A percentile compares a stretch with the other conserved stretches of the same genome.
These are phyloP conservation scores for Troides oblongomaculatus DNA, from an alignment of 2,888 invertebrate genomes.

Conservation along the genomic window DNA sequence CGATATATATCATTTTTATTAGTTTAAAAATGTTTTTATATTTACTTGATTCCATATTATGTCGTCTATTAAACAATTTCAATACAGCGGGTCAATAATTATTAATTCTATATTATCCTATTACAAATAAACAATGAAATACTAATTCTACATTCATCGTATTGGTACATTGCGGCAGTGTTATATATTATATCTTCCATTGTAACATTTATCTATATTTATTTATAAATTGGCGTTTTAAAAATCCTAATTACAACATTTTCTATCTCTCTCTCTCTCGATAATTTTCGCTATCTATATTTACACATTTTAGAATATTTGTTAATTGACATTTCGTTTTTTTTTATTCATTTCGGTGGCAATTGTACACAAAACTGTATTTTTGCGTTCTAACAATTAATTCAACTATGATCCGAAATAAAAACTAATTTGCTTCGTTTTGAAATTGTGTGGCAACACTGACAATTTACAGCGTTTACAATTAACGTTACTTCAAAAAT, in stretches of 20 bases:
- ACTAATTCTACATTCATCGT: conserved; percentile 33
- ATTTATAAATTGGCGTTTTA: conserved; percentile 40
- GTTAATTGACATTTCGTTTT: conserved; percentile 40
- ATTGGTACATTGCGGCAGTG: conserved; percentile 47
- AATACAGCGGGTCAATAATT: conserved; percentile 15
- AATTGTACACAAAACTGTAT: background rate
- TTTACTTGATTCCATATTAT: background rate
- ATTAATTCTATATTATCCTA: conserved; percentile 36
- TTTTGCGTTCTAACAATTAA: background rate
- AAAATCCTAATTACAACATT: conserved; percentile 28
- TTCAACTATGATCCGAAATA: background rate
- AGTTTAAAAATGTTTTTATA: background rate
- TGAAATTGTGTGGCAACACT: background rate
- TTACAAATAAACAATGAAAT: conserved; percentile 33
- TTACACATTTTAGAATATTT: conserved; percentile 41
- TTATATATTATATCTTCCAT: conserved; percentile 17
- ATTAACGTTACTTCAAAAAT: too few species aligned
- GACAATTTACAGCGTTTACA: too few species aligned
- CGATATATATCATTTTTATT: background rate
- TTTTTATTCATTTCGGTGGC: conserved; percentile 10
- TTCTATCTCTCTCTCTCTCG: conserved; percentile 23
- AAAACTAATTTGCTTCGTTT: background rate
- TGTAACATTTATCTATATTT: conserved; percentile 10
- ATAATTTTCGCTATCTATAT: conserved; percentile 10
- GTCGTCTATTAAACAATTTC: conserved; percentile 15